Percentiles rank a stretch among this genome's conserved stretches.
Evolutionary conservation across 2,797 vertebrate species (phyloP).

Genomic region (Rhabdomys pumilio): DNA sequence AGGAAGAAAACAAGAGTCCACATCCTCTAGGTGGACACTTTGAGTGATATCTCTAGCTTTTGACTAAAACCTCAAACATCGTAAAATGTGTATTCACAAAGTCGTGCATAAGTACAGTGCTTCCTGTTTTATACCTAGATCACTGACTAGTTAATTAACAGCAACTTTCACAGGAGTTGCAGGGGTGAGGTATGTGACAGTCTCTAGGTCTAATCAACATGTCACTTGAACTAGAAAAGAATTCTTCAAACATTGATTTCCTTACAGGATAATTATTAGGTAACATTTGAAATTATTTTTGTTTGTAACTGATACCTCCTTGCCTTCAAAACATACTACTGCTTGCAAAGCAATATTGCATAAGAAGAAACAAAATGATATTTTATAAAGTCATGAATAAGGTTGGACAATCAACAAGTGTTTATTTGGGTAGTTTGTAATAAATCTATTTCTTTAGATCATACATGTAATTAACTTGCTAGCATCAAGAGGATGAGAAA

Average conservation of each 20-base stretch:
- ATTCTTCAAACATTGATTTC: slow-evolving; percentile 42
- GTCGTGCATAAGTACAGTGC: background rate
- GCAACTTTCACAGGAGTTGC: background rate
- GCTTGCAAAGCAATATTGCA: background rate
- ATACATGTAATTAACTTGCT: background rate
- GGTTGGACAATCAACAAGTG: background rate
- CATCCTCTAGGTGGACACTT: too few species aligned
- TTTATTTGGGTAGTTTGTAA: background rate
- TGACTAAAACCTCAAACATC: background rate
- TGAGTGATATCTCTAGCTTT: background rate
- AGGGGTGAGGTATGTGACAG: background rate
- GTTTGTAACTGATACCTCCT: background rate
- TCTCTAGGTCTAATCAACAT: background rate
- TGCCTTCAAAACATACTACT: background rate
- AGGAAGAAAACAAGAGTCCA: background rate
- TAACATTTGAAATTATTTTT: background rate
- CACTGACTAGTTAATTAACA: background rate
- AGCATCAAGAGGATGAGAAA: background rate
- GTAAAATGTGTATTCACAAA: background rate
- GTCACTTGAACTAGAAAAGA: background rate
- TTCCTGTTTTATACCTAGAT: background rate
- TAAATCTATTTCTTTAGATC: background rate
- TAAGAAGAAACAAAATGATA: slow-evolving; percentile 17
- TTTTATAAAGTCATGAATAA: background rate
- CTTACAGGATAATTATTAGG: background rate